Evolutionary conservation across 2,113 vertebrate species (phyloP), one percentile per base, ranked within the genome.

Genomic region (Nettapus auritus): DNA sequence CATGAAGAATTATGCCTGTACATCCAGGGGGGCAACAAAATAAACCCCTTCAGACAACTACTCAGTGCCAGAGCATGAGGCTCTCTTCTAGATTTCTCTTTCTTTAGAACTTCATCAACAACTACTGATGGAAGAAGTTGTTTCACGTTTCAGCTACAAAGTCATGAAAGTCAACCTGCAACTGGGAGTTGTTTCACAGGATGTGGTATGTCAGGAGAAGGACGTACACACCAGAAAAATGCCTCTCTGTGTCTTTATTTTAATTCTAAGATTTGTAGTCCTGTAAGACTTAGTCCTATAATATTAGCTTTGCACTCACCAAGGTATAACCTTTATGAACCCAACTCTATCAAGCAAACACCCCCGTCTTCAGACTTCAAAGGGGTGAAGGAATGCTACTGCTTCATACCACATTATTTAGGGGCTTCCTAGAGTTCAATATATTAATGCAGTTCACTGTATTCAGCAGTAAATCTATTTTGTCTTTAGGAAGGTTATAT

Each of bases 401-500:
- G 12, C 60, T 52, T 89, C 55, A 46, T 48, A 38, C 34, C 68
- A 73, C n/a, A 42, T 91, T 87, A 91, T 94, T 91, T 86, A 94
- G 57, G 44, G 53, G 6, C 48, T 56, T 88, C 81, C 75, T 80
- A 46, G 57, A 88, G 53, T 94, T 97, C 89, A 55, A 25, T 74
- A 38, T 76, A 76, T 92, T 86, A 97, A 82, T 11, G 15, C 50
- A 88, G 56, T 66, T 93, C 55, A 57, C 17, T 94, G 56, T 90
- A 16, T 81, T 94, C 69, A 90, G 46, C 60, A 53, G 8, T 36
- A 79, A 96, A 76, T 52, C 73, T 52, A 90, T 89, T 93, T 95
- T 74, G 40, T 96, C 82, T 73, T 82, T 73, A 76, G 73, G 64
- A 78, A 89, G 38, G 22, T 70, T 95, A 71, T 93, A 80, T 91